A percentile compares a stretch with the other conserved stretches of the same genome.
phyloP scores from a whole-genome alignment of 1,140 invertebrate species.

The Gryllus bimaculatus region DNA sequence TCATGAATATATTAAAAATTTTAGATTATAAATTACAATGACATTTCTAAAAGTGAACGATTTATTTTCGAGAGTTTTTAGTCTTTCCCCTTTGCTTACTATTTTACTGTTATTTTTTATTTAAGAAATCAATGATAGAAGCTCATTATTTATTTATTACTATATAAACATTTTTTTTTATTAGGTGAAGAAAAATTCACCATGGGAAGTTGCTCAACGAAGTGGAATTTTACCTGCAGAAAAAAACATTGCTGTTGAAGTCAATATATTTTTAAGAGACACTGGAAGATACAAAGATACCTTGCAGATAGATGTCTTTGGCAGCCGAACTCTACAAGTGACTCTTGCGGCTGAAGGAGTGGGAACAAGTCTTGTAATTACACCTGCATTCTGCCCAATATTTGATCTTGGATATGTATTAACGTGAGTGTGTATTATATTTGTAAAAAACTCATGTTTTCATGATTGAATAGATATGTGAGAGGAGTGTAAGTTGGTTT shows the following conservation, averaged over 20 bases:
- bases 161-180: no score
- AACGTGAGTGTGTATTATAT: constrained; percentile 25
- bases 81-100: no score
- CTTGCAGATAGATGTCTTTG: constrained; percentile 28
- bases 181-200: constrained; percentile 21
- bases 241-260: constrained; percentile 25
- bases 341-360: constrained; percentile 30
- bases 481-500: no score
- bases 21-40: no score
- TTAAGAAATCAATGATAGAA: no score
- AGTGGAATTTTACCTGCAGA: constrained; percentile 26
- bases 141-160: no score
- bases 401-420: constrained; percentile 34
- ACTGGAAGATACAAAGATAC: constrained; percentile 30
- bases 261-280: constrained; percentile 31
- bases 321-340: constrained; percentile 26
- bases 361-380: constrained; percentile 34
- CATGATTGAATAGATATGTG: no score
- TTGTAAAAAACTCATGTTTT: not conserved
- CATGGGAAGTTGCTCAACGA: constrained; percentile 24
- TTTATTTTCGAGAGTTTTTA: no score
- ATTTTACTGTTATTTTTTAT: no score
- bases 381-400: constrained; percentile 34
- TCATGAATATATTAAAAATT: no score
- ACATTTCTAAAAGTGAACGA: no score